phyloP scores from a whole-genome alignment of 2,888 invertebrate species.

The Epirrhoe alternata region DNA sequence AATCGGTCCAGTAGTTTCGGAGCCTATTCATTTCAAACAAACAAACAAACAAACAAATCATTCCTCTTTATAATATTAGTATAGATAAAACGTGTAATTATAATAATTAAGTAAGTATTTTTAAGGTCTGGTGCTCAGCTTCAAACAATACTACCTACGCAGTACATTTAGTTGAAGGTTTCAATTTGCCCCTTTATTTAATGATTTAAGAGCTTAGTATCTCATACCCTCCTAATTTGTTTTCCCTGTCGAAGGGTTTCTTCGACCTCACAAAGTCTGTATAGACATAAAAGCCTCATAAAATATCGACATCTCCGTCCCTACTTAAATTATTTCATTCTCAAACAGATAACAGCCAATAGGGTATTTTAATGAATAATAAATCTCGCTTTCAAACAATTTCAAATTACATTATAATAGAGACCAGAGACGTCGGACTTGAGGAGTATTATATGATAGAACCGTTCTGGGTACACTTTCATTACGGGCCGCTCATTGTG shows the following conservation, averaged over 20 bases:
- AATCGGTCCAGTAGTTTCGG: no score
- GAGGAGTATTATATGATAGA: conserved; percentile 61
- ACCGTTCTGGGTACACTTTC: conserved; percentile 63
- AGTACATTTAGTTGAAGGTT: not conserved
- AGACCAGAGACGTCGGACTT: conserved; percentile 31
- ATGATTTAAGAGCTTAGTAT: conserved; percentile 2
- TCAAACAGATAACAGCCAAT: conserved; percentile 43
- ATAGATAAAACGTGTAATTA: no score
- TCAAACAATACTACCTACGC: not conserved
- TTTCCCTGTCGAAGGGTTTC: conserved; percentile 8
- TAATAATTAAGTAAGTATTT: not conserved
- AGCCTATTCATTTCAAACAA: no score
- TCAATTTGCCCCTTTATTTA: not conserved
- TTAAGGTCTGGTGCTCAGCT: not conserved
- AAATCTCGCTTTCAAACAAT: conserved; percentile 48
- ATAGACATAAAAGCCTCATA: conserved; percentile 12
- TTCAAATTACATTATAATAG: conserved; percentile 46
- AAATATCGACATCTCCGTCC: conserved; percentile 30
- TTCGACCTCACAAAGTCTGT: conserved; percentile 8
- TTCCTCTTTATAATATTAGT: no score
- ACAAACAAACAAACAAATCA: no score
- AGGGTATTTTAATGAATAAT: conserved; percentile 43
- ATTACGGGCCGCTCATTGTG: conserved; percentile 67
- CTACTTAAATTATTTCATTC: conserved; percentile 38
- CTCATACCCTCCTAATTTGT: conserved; percentile 4